Base-by-base conservation (phyloP, 2,888 invertebrate species). In the Rhingia campestris region DNA sequence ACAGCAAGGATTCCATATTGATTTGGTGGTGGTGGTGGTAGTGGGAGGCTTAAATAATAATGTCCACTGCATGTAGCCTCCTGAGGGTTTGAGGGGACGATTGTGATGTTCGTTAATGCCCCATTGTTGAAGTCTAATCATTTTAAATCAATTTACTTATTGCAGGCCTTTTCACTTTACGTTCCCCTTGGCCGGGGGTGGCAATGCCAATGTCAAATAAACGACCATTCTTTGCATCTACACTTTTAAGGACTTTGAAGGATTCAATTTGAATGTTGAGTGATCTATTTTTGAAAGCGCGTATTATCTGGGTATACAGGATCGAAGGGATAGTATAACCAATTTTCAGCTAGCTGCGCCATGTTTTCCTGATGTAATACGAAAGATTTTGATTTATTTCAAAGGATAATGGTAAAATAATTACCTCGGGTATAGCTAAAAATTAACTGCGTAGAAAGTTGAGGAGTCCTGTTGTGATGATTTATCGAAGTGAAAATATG, bases 81-180 rank as follows among this genome's bases (percentile, higher is more conserved):
- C 22, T 22, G 22, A 22, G 22, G 22, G 22, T 22, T 22, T 22
- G 22, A 3, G 12, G 35, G 64, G 51, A 37, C 10, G 41, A n/a
- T 3, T 12, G 9, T 5, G 61, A 59, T 56, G 84, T 61, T 80
- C 79, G 80, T 84, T 84, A 84, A 80, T 70, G 61, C 30, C 56
- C 79, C 58, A 80, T 84, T 84, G 84, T 84, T 79, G 61, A 61
- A 70, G 49, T 74, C 74, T 84, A 79, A 84, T 84, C 64, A 84
- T 70, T 80, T 84, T 81, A 75, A 84, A 84, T 80, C 84, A 80
- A 70, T 84, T 75, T 75, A 45, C 61, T 81, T 66, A 76, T 72
- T 51, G 64, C 69, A 69, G 64, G 73, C 70, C 81, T 66, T 72
- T 75, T 12, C n/a, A 43, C n/a, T 2, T 1, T 30, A 49, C 22